Evolutionary conservation across 2,113 vertebrate species (phyloP).

Genomic region (Pavo muticus): DNA sequence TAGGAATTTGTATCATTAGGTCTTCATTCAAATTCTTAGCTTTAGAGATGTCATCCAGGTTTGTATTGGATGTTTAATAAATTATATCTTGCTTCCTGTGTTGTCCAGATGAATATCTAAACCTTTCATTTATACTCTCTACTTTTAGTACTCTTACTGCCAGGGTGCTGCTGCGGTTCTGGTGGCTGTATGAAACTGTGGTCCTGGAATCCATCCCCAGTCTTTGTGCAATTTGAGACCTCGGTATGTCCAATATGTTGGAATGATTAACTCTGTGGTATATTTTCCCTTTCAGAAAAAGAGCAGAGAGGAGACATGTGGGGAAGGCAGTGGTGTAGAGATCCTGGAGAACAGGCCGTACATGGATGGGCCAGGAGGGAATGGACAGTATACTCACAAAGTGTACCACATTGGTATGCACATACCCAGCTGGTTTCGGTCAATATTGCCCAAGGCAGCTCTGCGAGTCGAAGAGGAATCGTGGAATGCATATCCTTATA

Average conservation of each 20-base stretch:
- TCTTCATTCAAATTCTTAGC: neutral
- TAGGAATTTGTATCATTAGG: neutral
- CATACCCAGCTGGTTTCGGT: conserved; percentile 97
- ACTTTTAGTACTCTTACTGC: neutral
- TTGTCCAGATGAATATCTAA: neutral
- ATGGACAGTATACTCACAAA: conserved; percentile 95
- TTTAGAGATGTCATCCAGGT: neutral
- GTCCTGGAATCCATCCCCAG: neutral
- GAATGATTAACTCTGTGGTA: neutral
- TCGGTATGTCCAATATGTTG: accelerated
- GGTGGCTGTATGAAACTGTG: neutral
- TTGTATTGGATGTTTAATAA: neutral
- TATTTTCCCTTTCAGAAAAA: conserved; percentile 85
- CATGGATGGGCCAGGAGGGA: conserved; percentile 91
- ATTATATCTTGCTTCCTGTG: neutral
- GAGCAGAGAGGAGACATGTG: conserved; percentile 93
- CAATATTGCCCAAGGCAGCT: conserved; percentile 95
- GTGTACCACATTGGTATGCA: conserved; percentile 98
- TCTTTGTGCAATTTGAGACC: neutral
- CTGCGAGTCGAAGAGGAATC: conserved; percentile 95
- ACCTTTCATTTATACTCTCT: neutral
- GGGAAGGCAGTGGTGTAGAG: conserved; percentile 95
- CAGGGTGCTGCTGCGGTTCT: neutral
- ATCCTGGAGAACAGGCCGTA: conserved; percentile 96
- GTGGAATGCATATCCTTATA: conserved; percentile 97